Percentiles rank a stretch among this genome's conserved stretches.
phyloP scores from a whole-genome alignment of 2,797 vertebrate species.

The Chaenodraco wilsoni region DNA sequence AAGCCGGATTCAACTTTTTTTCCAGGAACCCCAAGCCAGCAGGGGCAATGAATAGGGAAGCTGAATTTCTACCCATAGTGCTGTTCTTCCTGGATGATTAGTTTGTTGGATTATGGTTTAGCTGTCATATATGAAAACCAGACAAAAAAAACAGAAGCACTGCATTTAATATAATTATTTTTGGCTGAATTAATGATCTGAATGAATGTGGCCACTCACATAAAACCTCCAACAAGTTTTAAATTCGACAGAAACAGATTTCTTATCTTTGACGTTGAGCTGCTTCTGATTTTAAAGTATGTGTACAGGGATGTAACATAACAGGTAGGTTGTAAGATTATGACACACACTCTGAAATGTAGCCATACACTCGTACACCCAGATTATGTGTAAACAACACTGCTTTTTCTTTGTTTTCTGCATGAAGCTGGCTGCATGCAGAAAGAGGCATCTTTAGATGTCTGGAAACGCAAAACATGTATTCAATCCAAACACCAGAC shows the following conservation, averaged over 20 bases:
- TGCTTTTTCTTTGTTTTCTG: background rate
- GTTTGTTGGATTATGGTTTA: too few relatives aligned
- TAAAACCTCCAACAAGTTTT: background rate
- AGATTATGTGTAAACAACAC: background rate
- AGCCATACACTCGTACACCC: background rate
- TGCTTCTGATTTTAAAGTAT: background rate
- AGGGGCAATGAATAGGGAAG: background rate
- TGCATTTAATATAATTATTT: too few relatives aligned
- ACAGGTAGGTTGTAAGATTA: background rate
- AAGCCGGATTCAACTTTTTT: too few relatives aligned
- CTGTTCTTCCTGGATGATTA: background rate
- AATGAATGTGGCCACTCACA: background rate
- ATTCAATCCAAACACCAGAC: background rate
- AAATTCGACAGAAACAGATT: background rate
- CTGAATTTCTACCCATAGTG: background rate
- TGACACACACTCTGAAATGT: background rate
- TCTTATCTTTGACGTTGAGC: background rate
- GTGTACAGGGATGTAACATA: too few relatives aligned
- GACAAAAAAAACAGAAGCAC: too few relatives aligned
- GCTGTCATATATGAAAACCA: too few relatives aligned
- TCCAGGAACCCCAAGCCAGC: too few relatives aligned
- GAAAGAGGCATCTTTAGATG: background rate
- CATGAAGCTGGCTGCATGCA: background rate
- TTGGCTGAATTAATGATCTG: too few relatives aligned
- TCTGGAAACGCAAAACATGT: constrained; percentile 1